Base-by-base conservation (phyloP, 1,140 invertebrate species). In the Drosophila athabasca region DNA sequence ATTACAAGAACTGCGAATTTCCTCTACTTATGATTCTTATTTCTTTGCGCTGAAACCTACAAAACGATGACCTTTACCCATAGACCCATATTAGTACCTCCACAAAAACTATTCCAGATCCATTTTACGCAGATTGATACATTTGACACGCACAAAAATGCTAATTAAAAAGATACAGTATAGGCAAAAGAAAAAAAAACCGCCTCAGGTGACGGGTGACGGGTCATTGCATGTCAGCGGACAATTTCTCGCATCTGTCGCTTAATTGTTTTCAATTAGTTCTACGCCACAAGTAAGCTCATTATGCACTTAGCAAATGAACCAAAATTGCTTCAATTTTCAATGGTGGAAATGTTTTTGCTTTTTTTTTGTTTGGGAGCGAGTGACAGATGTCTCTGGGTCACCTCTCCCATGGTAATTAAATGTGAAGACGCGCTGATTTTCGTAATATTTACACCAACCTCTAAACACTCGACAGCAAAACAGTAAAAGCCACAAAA, bases 251-350 rank as follows among this genome's bases (percentile, higher is more conserved):
- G 45, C 55, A 65, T 76, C 31, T 76, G 72, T 62, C 39, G 39
- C 51, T 45, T 80, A 74, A 84, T 85, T 85, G 73, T 60, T 69
- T 66, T 65, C 73, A 85, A 85, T 84, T 84, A 81, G 76, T 65
- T 24, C 13, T 22, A 73, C 60, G 64, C 58, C 52, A 44, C 50
- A 54, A 50, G 51, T 49, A 61, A 60, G 60, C 62, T 59, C 31
- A 84, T 84, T 84, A 84, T 77, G 67, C 52, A 72, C 55, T 69
- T 65, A 59, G 58, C 35, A 46, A 64, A 51, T 41, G 29, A 39
- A 9, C 8, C 17, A n/a, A 31, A 31, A 24, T 48, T 65, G 26
- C 49, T 9, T 39, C 59, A 64, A 29, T 39, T 61, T 46, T 58
- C 19, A 41, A 29, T 26, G 35, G 52, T 49, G 35, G 43, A 73